Percentiles rank a stretch among this genome's conserved stretches.
phyloP scores from a whole-genome alignment of 2,797 vertebrate species.

The Sebastes nivosus region DNA sequence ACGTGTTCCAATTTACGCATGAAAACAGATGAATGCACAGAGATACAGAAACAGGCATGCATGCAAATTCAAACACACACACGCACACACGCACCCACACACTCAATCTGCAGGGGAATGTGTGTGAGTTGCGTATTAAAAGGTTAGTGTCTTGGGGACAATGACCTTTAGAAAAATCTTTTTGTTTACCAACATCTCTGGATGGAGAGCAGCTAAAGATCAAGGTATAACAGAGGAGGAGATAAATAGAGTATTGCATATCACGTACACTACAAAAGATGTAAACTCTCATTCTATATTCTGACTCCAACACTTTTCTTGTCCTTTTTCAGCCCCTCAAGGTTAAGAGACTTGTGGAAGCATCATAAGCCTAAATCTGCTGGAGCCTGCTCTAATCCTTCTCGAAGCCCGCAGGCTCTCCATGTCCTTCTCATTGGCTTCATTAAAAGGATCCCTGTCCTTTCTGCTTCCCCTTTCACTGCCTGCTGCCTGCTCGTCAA shows the following conservation, averaged over 20 bases:
- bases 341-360: slow-evolving; percentile 45
- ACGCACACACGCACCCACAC: not conserved
- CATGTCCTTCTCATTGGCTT: slow-evolving; percentile 73
- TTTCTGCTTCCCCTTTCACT: slow-evolving; percentile 61
- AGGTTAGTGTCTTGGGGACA: slow-evolving; percentile 45
- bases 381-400: slow-evolving; percentile 65
- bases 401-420: slow-evolving; percentile 57
- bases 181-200: slow-evolving; percentile 43
- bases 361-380: slow-evolving; percentile 56
- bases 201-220: slow-evolving; percentile 25
- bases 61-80: slow-evolving; percentile 15
- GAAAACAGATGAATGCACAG: slow-evolving; percentile 23
- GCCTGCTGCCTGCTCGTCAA: slow-evolving; percentile 68
- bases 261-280: slow-evolving; percentile 11
- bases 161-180: slow-evolving; percentile 48
- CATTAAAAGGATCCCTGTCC: slow-evolving; percentile 70
- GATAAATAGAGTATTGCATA: not conserved
- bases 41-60: slow-evolving; percentile 9
- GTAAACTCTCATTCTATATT: slow-evolving; percentile 31
- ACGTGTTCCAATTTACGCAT: slow-evolving; percentile 15
- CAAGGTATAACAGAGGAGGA: not conserved
- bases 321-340: slow-evolving; percentile 38
- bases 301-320: not conserved
- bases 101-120: slow-evolving; percentile 12
- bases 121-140: slow-evolving; percentile 42